Evolutionary conservation across 1,140 invertebrate genomes (phyloP).

Genomic region (Eumaeus atala): DNA sequence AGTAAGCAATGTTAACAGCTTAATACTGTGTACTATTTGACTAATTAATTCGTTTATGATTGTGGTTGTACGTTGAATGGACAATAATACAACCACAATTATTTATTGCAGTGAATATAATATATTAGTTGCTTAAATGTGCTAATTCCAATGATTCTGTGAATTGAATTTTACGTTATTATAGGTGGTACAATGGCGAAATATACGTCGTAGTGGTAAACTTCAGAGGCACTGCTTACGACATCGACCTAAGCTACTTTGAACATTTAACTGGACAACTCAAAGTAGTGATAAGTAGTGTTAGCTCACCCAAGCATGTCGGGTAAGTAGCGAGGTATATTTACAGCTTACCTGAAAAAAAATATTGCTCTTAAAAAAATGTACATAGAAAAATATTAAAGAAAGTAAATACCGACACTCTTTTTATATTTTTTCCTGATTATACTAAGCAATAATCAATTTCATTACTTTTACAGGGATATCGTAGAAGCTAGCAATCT

Average conservation of each 20-base stretch:
- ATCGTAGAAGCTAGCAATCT: conserved; percentile 31
- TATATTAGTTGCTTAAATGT: conserved; percentile 9
- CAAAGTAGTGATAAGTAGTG: conserved; percentile 58
- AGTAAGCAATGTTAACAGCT: too few relatives aligned
- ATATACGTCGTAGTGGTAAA: conserved; percentile 47
- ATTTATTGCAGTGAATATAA: background rate
- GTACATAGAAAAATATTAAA: too few relatives aligned
- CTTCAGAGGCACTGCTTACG: conserved; percentile 38
- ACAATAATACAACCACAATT: too few relatives aligned
- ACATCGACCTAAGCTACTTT: conserved; percentile 52
- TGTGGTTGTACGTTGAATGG: too few relatives aligned
- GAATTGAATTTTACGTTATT: too few relatives aligned
- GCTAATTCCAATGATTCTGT: too few relatives aligned
- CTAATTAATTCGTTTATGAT: too few relatives aligned
- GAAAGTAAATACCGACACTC: too few relatives aligned
- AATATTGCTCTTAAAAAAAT: background rate
- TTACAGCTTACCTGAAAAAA: conserved; percentile 5
- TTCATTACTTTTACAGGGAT: conserved; percentile 35
- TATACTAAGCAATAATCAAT: too few relatives aligned
- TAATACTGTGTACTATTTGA: too few relatives aligned
- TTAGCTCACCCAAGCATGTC: conserved; percentile 50
- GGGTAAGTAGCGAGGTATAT: conserved; percentile 49
- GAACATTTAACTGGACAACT: conserved; percentile 58
- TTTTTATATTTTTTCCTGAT: too few relatives aligned
- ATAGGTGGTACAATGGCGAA: conserved; percentile 47